Evolutionary conservation across 2,888 invertebrate species (phyloP).

Genomic region (Caradrina clavipalpis): DNA sequence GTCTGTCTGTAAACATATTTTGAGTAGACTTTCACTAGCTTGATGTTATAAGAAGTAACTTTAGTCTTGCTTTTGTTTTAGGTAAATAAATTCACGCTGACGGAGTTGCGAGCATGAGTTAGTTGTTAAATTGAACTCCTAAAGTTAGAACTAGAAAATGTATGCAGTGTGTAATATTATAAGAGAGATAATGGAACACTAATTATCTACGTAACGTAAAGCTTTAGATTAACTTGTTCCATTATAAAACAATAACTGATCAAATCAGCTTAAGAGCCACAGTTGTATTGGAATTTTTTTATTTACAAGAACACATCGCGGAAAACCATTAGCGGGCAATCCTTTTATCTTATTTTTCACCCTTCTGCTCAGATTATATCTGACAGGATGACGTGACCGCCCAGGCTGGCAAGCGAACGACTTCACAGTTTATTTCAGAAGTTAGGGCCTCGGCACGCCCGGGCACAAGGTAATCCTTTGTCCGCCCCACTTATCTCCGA

Average conservation of each 20-base stretch:
- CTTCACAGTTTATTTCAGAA: constrained; percentile 72
- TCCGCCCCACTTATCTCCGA: constrained; percentile 76
- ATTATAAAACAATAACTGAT: constrained; percentile 31
- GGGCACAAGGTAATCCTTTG: constrained; percentile 78
- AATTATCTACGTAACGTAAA: constrained; percentile 20
- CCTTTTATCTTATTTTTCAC: constrained; percentile 69
- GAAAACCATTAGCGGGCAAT: constrained; percentile 58
- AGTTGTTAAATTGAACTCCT: constrained; percentile 3
- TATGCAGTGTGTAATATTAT: background rate
- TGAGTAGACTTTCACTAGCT: too few species aligned
- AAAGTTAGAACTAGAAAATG: constrained; percentile 13
- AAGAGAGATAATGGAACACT: constrained; percentile 13
- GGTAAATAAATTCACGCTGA: too few species aligned
- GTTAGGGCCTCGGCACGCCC: constrained; percentile 63
- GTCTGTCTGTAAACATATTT: too few species aligned
- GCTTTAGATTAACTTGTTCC: constrained; percentile 8
- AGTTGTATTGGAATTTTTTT: constrained; percentile 36
- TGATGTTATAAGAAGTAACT: too few species aligned
- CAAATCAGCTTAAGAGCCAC: constrained; percentile 33
- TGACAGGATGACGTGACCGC: constrained; percentile 64
- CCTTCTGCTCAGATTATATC: constrained; percentile 65
- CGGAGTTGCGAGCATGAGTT: too few species aligned
- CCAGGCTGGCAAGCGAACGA: constrained; percentile 61
- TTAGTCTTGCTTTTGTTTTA: too few species aligned
- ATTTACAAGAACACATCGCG: constrained; percentile 43